Percentiles rank a stretch among this genome's conserved stretches.
phyloP scores from a whole-genome alignment of 2,797 vertebrate species.

The Danio tinwini region DNA sequence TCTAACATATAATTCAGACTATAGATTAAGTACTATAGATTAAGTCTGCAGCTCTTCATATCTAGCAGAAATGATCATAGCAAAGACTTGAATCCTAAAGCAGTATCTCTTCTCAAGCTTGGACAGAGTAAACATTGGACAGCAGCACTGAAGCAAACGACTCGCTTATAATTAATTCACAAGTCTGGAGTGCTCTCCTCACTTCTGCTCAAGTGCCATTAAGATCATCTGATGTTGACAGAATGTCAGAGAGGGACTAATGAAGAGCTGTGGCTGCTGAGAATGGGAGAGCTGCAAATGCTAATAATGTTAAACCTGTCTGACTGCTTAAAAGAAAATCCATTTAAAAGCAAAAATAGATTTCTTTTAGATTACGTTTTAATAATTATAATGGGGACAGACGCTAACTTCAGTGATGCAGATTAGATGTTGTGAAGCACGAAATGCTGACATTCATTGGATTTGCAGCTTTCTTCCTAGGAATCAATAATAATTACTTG shows the following conservation, averaged over 20 bases:
- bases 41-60: neutral
- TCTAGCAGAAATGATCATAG: neutral
- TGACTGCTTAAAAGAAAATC: neutral
- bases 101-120: neutral
- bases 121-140: conserved; percentile 10
- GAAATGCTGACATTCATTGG: conserved; percentile 7
- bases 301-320: conserved; percentile 9
- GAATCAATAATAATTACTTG: neutral
- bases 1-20: no score
- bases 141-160: neutral
- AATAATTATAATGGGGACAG: conserved; percentile 3
- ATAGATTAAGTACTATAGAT: neutral
- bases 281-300: neutral
- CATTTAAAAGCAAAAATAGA: no score
- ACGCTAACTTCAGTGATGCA: conserved; percentile 21
- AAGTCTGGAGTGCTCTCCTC: conserved; percentile 14
- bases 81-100: neutral
- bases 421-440: neutral
- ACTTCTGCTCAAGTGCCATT: conserved; percentile 41
- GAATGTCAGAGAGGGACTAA: conserved; percentile 45
- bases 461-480: neutral
- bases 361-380: no score
- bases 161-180: conserved; percentile 24
- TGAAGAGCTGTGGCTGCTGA: conserved; percentile 33
- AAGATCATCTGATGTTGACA: conserved; percentile 42